Evolutionary conservation across 2,797 vertebrate genomes (phyloP).

Genomic region (Pangasius sanitwongsei): DNA sequence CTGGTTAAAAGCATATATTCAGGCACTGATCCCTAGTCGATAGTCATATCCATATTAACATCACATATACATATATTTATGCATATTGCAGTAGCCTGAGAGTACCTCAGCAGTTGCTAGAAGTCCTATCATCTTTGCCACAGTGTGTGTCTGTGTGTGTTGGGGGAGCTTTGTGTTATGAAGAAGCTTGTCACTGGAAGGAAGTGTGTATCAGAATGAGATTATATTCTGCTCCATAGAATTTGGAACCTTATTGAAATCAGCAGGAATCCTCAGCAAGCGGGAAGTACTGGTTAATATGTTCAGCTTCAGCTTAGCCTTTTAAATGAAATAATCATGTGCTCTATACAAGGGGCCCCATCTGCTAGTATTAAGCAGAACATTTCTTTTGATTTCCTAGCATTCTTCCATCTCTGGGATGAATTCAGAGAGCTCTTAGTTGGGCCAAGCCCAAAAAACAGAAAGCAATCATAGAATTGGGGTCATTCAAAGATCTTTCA

Average conservation of each 20-base stretch:
- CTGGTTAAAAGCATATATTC: not conserved
- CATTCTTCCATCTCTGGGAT: conserved; percentile 51
- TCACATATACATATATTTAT: conserved; percentile 57
- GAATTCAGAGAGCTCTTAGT: conserved; percentile 48
- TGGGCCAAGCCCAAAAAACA: conserved; percentile 21
- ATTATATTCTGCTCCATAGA: conserved; percentile 65
- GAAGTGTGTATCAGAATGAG: conserved; percentile 66
- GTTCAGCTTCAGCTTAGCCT: conserved; percentile 60
- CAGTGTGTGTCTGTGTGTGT: not conserved
- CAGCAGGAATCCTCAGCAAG: conserved; percentile 57
- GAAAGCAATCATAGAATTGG: conserved; percentile 17
- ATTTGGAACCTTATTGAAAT: conserved; percentile 51
- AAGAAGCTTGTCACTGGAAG: conserved; percentile 67
- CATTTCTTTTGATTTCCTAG: conserved; percentile 56
- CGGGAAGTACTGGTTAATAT: conserved; percentile 63
- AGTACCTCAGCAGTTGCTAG: conserved; percentile 65
- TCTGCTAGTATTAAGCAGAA: conserved; percentile 57
- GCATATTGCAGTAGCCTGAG: conserved; percentile 67
- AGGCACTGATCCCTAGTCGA: conserved; percentile 37
- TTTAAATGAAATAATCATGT: conserved; percentile 59
- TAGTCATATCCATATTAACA: conserved; percentile 72
- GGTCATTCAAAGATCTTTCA: conserved; percentile 43
- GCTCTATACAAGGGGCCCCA: conserved; percentile 60
- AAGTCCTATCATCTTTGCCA: conserved; percentile 51
- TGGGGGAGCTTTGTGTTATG: conserved; percentile 19